Evolutionary conservation across 2,888 invertebrate species (phyloP).

Genomic region (Brenthis daphne): DNA sequence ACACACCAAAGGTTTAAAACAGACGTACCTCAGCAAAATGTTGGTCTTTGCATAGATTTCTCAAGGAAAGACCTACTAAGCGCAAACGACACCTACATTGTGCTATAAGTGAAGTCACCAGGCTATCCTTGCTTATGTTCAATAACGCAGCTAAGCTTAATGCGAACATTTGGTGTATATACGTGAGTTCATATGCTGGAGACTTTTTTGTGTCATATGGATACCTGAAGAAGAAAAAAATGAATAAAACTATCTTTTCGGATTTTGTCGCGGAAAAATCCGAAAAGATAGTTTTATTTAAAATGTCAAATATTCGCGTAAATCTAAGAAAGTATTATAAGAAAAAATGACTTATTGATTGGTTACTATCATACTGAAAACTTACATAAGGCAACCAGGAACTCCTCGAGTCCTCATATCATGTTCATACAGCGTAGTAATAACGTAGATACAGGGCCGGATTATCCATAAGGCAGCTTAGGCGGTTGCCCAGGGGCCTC

Average conservation of each 20-base stretch:
- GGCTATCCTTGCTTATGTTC: slow-evolving; percentile 76
- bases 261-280: no score
- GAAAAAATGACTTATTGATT: neutral
- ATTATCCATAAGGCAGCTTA: no score
- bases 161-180: slow-evolving; percentile 65
- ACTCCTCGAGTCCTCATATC: no score
- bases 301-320: no score
- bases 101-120: slow-evolving; percentile 70
- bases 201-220: slow-evolving; percentile 67
- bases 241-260: no score
- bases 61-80: slow-evolving; percentile 64
- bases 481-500: no score
- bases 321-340: no score
- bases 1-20: neutral
- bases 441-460: no score
- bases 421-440: no score
- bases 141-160: slow-evolving; percentile 69
- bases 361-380: no score
- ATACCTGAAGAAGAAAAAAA: slow-evolving; percentile 60
- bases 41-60: slow-evolving; percentile 51
- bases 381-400: no score
- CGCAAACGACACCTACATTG: slow-evolving; percentile 73
- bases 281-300: no score
- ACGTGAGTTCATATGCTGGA: slow-evolving; percentile 71
- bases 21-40: slow-evolving; percentile 43